Evolutionary conservation across 2,113 vertebrate species (phyloP), one percentile per base, ranked within the genome.

Genomic region (Cyanoliseus patagonus): DNA sequence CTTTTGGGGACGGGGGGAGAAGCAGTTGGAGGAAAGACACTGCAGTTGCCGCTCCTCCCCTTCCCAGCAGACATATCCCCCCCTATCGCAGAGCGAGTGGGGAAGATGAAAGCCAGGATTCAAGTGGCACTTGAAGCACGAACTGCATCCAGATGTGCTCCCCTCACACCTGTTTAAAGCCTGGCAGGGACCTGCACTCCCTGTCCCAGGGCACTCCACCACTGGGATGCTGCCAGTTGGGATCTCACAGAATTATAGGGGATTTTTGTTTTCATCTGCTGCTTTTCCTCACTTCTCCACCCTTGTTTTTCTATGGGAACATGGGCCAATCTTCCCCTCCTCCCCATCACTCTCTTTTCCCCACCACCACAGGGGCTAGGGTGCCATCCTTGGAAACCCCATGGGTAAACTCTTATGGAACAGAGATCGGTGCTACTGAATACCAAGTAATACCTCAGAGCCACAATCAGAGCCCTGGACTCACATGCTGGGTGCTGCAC

Each of bases 91-190:
- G 84, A 89, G 35, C 0, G 1, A 88, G 46, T 69, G 63, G 31
- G 52, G 90, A 92, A 92, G 96, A 95, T 96, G 92, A 96, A 95
- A 96, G 85, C 92, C 78, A 30, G 90, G 92, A 96, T 97, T 94
- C 89, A 85, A 95, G 39, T 42, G 85, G 83, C 77, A 96, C 95
- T 92, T 86, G 80, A 95, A 91, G 92, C 85, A 93, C 9, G 92
- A 95, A 55, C 52, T 24, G 35, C 63, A 75, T 89, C 86, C 74
- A 92, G 92, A 87, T 95, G 87, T 72, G 46, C 64, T 86, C 42
- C 51, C 17, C 42, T 94, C 59, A 55, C 95, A 95, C 97, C 97
- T 97, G 97, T 75, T 94, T 62, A 53, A 84, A 88, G 76, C 69
- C 63, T 79, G 81, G 59, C 18, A 6, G 76, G 77, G 88, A 79